These are phyloP conservation scores for Coleophora deauratella DNA, from an alignment of 2,888 invertebrate species.

Conservation along the genomic window DNA sequence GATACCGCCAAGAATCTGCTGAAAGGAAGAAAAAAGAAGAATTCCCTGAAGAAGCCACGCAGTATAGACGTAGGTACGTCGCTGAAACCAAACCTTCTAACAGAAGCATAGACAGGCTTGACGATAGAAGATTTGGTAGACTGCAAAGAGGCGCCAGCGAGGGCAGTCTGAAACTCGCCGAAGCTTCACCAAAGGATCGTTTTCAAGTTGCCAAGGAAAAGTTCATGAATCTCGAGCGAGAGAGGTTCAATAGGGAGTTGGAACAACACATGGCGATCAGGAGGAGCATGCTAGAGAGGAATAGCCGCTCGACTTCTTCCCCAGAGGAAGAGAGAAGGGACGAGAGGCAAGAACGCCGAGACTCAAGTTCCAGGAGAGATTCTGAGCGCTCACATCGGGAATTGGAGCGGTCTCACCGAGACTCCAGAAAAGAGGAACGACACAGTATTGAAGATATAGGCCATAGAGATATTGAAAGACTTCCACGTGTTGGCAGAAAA, in stretches of 20 bases:
- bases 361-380: conserved; percentile 52
- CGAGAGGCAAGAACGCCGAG: conserved; percentile 62
- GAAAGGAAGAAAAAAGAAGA: conserved; percentile 59
- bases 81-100: conserved; percentile 63
- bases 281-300: conserved; percentile 65
- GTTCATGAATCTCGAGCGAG: conserved; percentile 85
- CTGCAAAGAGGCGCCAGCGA: conserved; percentile 60
- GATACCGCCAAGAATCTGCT: conserved; percentile 61
- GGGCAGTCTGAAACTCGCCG: conserved; percentile 56
- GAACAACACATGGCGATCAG: conserved; percentile 69
- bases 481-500: conserved; percentile 60
- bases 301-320: conserved; percentile 71
- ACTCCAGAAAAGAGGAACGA: conserved; percentile 56
- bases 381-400: conserved; percentile 57
- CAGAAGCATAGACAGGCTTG: conserved; percentile 57
- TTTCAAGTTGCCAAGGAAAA: conserved; percentile 92
- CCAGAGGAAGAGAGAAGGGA: conserved; percentile 68
- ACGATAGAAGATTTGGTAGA: conserved; percentile 62
- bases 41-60: conserved; percentile 47
- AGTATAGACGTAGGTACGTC: conserved; percentile 67
- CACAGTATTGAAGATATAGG: conserved; percentile 39
- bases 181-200: conserved; percentile 80
- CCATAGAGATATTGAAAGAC: conserved; percentile 58
- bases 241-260: conserved; percentile 74
- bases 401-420: conserved; percentile 44